Conservation (phyloP, 2,888 invertebrate species). For the Isotomurus palustris region DNA sequence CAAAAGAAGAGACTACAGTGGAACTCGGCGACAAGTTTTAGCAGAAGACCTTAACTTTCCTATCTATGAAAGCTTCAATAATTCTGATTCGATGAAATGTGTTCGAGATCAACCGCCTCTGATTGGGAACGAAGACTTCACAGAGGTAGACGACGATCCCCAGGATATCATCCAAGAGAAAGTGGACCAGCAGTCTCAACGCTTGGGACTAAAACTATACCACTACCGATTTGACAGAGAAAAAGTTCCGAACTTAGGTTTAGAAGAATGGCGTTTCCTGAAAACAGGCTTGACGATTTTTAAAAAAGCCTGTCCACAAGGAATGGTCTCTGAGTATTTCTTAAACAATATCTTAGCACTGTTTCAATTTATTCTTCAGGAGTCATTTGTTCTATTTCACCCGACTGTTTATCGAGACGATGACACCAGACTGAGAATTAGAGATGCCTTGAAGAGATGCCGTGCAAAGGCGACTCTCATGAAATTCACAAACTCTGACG, state of each 20-base stretch:
- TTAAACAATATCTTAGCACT: conserved; percentile 27
- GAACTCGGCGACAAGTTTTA: conserved; percentile 11
- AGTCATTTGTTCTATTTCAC: conserved; percentile 28
- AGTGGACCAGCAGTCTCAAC: conserved; percentile 31
- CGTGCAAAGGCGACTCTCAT: conserved; percentile 16
- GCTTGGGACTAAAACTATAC: conserved; percentile 21
- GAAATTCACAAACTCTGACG: conserved; percentile 15
- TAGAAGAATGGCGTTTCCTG: conserved; percentile 32
- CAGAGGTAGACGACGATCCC: neutral
- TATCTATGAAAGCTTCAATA: conserved; percentile 15
- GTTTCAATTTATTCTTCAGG: conserved; percentile 27
- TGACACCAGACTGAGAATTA: conserved; percentile 14
- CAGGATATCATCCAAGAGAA: conserved; percentile 11
- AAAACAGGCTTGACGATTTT: conserved; percentile 28
- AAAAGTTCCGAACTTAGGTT: conserved; percentile 13
- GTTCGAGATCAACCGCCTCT: no score
- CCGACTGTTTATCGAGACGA: conserved; percentile 13
- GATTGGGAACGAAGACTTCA: neutral
- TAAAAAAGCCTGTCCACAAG: conserved; percentile 24
- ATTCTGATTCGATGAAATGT: no score
- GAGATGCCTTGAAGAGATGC: conserved; percentile 14
- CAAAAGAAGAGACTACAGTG: neutral
- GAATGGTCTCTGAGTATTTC: conserved; percentile 29
- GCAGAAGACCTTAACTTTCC: conserved; percentile 23
- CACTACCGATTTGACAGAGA: conserved; percentile 27